A percentile compares a stretch with the other conserved stretches of the same genome.
Evolutionary conservation across 2,888 invertebrate species (phyloP).

Genomic region (Amorpha juglandis): DNA sequence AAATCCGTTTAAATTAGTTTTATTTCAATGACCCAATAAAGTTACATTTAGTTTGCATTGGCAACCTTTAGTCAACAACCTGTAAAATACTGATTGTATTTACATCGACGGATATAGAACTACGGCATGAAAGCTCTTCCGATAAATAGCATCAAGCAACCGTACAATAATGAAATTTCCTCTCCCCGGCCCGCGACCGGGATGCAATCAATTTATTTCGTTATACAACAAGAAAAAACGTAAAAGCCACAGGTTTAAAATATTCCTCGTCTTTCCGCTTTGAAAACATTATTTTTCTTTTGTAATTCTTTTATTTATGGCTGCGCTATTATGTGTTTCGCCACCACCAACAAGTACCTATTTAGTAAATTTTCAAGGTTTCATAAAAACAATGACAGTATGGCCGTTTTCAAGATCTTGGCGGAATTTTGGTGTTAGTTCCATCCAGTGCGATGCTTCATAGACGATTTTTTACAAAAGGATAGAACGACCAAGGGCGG

Average conservation of each 20-base stretch:
- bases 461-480: no score
- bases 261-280: slow-evolving; percentile 15
- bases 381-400: no score
- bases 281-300: not conserved
- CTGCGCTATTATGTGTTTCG: no score
- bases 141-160: slow-evolving; percentile 38
- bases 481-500: no score
- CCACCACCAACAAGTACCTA: no score
- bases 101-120: slow-evolving; percentile 1
- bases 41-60: not conserved
- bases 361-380: no score
- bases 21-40: not conserved
- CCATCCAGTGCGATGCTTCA: no score
- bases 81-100: slow-evolving; percentile 2
- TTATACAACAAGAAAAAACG: slow-evolving; percentile 32
- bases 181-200: slow-evolving; percentile 30
- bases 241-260: slow-evolving; percentile 32
- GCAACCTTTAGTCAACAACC: not conserved
- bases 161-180: slow-evolving; percentile 38
- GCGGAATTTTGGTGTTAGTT: no score
- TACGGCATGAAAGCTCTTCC: slow-evolving; percentile 14
- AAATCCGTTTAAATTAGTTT: no score
- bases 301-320: not conserved
- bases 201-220: slow-evolving; percentile 40
- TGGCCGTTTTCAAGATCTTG: no score